These are phyloP conservation scores for Cylas formicarius DNA, from an alignment of 1,140 invertebrate species.

Conservation along the genomic window DNA sequence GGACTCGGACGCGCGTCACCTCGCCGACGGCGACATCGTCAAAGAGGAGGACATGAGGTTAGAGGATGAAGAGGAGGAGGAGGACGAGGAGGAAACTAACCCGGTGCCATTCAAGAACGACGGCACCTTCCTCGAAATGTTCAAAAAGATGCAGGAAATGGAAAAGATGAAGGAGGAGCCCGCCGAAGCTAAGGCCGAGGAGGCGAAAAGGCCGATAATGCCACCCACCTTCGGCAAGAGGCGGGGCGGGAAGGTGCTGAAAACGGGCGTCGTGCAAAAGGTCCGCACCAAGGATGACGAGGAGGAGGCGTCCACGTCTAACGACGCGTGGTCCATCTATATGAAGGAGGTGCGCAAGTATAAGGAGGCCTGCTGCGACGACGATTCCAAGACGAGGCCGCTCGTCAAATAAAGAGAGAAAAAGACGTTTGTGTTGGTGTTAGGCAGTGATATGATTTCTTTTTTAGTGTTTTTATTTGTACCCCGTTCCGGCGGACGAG, in stretches of 20 bases:
- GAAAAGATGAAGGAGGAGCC: constrained; percentile 30
- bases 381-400: constrained; percentile 83
- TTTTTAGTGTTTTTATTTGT: too few species aligned
- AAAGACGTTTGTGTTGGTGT: constrained; percentile 1
- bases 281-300: constrained; percentile 58
- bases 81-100: constrained; percentile 34
- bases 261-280: constrained; percentile 85
- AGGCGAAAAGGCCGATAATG: constrained; percentile 45
- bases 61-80: constrained; percentile 33
- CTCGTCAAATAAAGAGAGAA: constrained; percentile 85
- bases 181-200: constrained; percentile 22
- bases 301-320: constrained; percentile 57
- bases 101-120: constrained; percentile 73
- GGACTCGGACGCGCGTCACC: constrained; percentile 13
- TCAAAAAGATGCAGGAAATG: constrained; percentile 77
- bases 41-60: constrained; percentile 30
- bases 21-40: constrained; percentile 15
- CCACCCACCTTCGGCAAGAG: constrained; percentile 71
- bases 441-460: too few species aligned
- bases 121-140: constrained; percentile 82
- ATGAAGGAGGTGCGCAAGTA: constrained; percentile 90
- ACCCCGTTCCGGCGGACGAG: too few species aligned
- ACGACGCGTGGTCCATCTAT: constrained; percentile 87
- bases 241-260: constrained; percentile 75
- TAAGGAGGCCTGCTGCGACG: constrained; percentile 82